Conservation (phyloP, 1,140 invertebrate species). For the Cephus cinctus region DNA sequence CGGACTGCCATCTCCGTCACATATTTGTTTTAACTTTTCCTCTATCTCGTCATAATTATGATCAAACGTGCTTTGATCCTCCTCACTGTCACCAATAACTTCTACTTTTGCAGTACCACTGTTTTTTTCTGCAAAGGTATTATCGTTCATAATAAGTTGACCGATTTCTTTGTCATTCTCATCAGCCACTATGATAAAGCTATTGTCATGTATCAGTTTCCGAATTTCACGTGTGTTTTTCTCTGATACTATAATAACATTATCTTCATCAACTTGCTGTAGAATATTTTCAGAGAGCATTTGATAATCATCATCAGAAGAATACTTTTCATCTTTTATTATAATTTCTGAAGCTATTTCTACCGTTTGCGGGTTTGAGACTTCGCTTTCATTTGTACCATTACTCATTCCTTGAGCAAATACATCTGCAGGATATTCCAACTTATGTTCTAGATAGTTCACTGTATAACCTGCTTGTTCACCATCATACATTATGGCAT, state of each 20-base stretch:
- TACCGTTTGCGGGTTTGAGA: too few relatives aligned
- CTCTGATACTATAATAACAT: constrained; percentile 27
- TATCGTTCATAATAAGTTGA: neutral
- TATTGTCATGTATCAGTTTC: constrained; percentile 26
- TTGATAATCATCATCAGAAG: neutral
- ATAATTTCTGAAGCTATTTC: too few relatives aligned
- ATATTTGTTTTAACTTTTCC: constrained; percentile 40
- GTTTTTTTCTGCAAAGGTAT: neutral
- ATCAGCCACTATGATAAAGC: constrained; percentile 18
- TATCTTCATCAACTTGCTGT: constrained; percentile 20
- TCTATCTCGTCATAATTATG: constrained; percentile 38
- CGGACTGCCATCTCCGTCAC: constrained; percentile 20
- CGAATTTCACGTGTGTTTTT: constrained; percentile 23
- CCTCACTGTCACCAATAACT: constrained; percentile 27
- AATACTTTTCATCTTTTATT: too few relatives aligned
- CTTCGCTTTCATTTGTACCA: too few relatives aligned
- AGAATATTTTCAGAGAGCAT: neutral
- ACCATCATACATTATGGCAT: too few relatives aligned
- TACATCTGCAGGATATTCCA: constrained; percentile 34
- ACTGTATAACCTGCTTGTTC: constrained; percentile 16
- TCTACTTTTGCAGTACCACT: constrained; percentile 21
- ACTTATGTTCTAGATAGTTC: constrained; percentile 11
- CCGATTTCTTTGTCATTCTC: constrained; percentile 5
- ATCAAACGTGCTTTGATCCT: constrained; percentile 17
- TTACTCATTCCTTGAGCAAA: too few relatives aligned